A percentile compares a stretch with the other conserved stretches of the same genome.
Evolutionary conservation across 2,113 vertebrate species (phyloP).

Genomic region (Hippocampus guttulatus): DNA sequence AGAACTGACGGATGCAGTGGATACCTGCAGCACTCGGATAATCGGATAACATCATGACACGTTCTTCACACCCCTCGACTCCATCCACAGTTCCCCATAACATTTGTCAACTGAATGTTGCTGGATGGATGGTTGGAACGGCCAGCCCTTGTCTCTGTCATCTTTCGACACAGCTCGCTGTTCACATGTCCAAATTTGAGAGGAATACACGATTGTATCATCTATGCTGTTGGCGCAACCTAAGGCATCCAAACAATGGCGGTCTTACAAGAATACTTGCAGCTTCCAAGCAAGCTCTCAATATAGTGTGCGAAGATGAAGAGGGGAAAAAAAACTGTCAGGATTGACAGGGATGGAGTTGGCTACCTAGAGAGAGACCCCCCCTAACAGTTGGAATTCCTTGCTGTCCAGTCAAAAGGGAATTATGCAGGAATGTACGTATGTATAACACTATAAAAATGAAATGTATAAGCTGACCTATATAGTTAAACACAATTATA

Average conservation of each 20-base stretch:
- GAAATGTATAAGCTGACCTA: conserved; percentile 66
- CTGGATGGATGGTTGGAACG: conserved; percentile 16
- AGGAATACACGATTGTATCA: conserved; percentile 19
- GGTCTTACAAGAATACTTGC: not conserved
- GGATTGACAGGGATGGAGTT: not conserved
- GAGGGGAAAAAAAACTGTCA: conserved; percentile 20
- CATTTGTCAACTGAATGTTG: not conserved
- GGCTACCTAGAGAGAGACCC: conserved; percentile 24
- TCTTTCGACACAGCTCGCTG: conserved; percentile 28
- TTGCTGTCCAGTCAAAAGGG: conserved; percentile 56
- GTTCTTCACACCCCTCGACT: not conserved
- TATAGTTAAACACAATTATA: conserved; percentile 34
- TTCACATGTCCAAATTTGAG: conserved; percentile 14
- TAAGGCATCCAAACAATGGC: conserved; percentile 32
- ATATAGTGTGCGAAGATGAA: conserved; percentile 21
- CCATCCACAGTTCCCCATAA: not conserved
- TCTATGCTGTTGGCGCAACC: conserved; percentile 15
- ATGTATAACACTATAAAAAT: conserved; percentile 67
- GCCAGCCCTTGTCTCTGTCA: conserved; percentile 7
- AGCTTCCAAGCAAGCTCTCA: conserved; percentile 3
- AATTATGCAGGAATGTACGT: conserved; percentile 70
- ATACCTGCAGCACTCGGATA: conserved; percentile 30
- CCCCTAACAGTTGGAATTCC: conserved; percentile 40
- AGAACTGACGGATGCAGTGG: conserved; percentile 29
- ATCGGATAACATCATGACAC: not conserved